These are phyloP conservation scores for Periplaneta americana DNA, from an alignment of 1,140 invertebrate genomes.

Conservation along the genomic window DNA sequence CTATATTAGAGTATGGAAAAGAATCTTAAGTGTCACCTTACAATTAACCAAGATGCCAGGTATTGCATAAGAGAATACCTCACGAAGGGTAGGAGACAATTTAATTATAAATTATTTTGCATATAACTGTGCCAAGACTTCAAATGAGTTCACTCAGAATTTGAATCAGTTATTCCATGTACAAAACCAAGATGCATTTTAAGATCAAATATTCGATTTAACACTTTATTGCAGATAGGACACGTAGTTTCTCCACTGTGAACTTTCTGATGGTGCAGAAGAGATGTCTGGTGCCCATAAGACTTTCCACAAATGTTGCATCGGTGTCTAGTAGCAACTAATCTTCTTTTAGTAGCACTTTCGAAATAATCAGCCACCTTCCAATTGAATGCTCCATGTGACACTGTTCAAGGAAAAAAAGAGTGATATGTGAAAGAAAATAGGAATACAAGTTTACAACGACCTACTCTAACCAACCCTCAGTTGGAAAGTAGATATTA, in stretches of 20 bases:
- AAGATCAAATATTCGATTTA: slow-evolving; percentile 42
- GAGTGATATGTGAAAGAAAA: not conserved
- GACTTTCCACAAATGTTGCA: slow-evolving; percentile 65
- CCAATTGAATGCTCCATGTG: not conserved
- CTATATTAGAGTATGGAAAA: too few species aligned
- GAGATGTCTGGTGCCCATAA: slow-evolving; percentile 68
- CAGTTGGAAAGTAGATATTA: too few species aligned
- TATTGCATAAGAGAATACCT: too few species aligned
- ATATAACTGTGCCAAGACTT: too few species aligned
- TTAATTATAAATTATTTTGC: too few species aligned
- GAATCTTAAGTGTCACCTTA: too few species aligned
- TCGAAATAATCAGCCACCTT: not conserved
- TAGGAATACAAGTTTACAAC: not conserved
- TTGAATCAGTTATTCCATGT: slow-evolving; percentile 34
- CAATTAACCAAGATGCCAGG: too few species aligned
- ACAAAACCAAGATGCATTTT: slow-evolving; percentile 1
- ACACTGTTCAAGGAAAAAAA: not conserved
- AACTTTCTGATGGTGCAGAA: slow-evolving; percentile 67
- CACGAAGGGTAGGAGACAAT: too few species aligned
- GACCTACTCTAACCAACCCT: too few species aligned
- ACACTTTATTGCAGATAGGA: slow-evolving; percentile 52
- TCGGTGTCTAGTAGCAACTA: slow-evolving; percentile 19
- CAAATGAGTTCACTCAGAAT: slow-evolving; percentile 13
- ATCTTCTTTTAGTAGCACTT: not conserved
- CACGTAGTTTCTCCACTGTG: slow-evolving; percentile 68